Evolutionary conservation across 2,797 vertebrate species (phyloP), one percentile per base, ranked within the genome.

Genomic region (Chelmon rostratus): DNA sequence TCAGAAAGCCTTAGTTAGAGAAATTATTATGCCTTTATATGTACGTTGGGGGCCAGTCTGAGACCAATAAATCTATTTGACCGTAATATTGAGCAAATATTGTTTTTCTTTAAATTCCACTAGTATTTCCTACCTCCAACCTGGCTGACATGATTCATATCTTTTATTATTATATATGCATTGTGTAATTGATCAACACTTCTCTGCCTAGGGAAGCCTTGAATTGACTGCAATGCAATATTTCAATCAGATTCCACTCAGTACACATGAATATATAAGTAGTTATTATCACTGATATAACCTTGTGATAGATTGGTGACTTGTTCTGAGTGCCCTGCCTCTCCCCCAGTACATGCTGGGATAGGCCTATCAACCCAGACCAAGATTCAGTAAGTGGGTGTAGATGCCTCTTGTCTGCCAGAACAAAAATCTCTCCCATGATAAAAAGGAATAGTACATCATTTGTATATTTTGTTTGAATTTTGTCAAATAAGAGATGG

Each of bases 221-320:
- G 15, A 21, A 76, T 66, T 58, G 54, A 65, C 31, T 58, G 33
- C 11, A 75, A 37, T 50, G 35, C 37, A 53, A 57, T 58, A 78
- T 79, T 68, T 72, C 44, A 71, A 64, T 58, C 44, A 35, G n/a
- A 73, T 59, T 73, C 8, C 21, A 70, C 47, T 54, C 62, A 70
- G 65, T 76, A 44, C 9, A 61, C 35, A 52, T 81, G 38, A 69
- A 77, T 77, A 66, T 37, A 56, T 44, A 69, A 58, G 23, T 23
- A 64, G 38, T 61, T 62, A 49, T 42, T 38, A 79, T 56, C 1
- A 70, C 4, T 38, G 44, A 57, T 42, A 37, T 23, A 71, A 40
- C 1, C 56, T 59, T 38, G 33, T 38, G 28, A 69, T 44, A 19
- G 64, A 75, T n/a, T 52, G n/a, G 8, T 19, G 8, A 57, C 23